Base-by-base conservation (phyloP, 2,888 invertebrate species). In the Spodoptera exigua region DNA sequence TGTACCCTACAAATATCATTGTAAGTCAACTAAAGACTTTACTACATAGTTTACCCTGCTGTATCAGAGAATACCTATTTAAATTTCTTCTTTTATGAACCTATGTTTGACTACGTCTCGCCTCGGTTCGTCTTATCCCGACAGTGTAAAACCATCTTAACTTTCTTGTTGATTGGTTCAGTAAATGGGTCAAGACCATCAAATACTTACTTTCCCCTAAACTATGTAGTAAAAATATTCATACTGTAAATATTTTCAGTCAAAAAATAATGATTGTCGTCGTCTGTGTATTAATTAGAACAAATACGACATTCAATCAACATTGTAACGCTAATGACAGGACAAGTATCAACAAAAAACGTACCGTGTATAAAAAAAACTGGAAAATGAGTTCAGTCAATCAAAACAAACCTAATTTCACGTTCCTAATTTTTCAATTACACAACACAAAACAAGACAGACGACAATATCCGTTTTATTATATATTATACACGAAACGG, bases 401-500 rank as follows among this genome's bases (percentile, higher is more conserved):
- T 61, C 39, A 57, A 45, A 57, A 57, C 48, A 55, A 34, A 32
- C 43, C n/a, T 43, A 74, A 56, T 64, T 69, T 47, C 41, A 52
- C 56, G 40, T 54, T 41, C 56, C 52, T 55, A 56, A 59, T 66
- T 77, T 59, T 70, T 57, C 43, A 74, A 70, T 70, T 74, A 74
- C 58, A 66, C 34, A 54, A 70, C 46, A 70, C 70, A 70, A 61
- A 62, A 74, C 70, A 57, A 52, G 66, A 59, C 70, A 64, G 61
- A 67, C 59, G 47, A 62, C 67, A 66, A 70, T 76, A 72, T 72
- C 78, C 76, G 67, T 71, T 76, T 65, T 70, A 75, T 75, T 75
- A 65, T 65, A 71, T 59, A 75, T 78, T 66, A 61, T 59, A 76
- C 59, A 75, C 70, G 76, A 68, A 78, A 82, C 78, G 70, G 75